A percentile compares a stretch with the other conserved stretches of the same genome.
Evolutionary conservation across 2,797 vertebrate genomes (phyloP).

Genomic region (Sebastes cheni): DNA sequence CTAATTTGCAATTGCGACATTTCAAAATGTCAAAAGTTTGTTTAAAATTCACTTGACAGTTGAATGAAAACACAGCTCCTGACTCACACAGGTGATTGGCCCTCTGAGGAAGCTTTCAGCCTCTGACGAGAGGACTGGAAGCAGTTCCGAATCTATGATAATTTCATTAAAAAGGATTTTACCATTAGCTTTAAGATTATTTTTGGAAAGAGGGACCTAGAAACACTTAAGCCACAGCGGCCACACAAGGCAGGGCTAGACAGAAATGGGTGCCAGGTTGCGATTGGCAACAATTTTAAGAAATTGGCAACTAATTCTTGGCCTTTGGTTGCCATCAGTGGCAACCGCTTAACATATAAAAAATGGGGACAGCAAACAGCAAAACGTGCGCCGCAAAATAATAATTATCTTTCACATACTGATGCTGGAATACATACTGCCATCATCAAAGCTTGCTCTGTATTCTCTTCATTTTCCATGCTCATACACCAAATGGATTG

Average conservation of each 20-base stretch:
- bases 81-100: not conserved
- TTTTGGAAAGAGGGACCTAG: not conserved
- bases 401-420: not conserved
- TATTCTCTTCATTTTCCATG: not conserved
- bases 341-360: not conserved
- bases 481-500: conserved; percentile 13
- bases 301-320: not conserved
- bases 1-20: not conserved
- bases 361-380: not conserved
- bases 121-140: not conserved
- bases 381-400: not conserved
- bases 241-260: not conserved
- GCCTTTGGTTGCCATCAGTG: not conserved
- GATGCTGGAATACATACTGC: not conserved
- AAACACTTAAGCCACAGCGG: not conserved
- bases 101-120: not conserved
- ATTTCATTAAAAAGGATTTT: not conserved
- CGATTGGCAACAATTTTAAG: not conserved
- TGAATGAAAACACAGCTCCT: not conserved
- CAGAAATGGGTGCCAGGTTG: not conserved
- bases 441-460: not conserved
- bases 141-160: not conserved
- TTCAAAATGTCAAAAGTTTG: not conserved
- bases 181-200: not conserved
- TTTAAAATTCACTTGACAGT: not conserved